Percentiles rank a stretch among this genome's conserved stretches.
Evolutionary conservation across 1,140 invertebrate species (phyloP).

Genomic region (Antheraea mylitta): DNA sequence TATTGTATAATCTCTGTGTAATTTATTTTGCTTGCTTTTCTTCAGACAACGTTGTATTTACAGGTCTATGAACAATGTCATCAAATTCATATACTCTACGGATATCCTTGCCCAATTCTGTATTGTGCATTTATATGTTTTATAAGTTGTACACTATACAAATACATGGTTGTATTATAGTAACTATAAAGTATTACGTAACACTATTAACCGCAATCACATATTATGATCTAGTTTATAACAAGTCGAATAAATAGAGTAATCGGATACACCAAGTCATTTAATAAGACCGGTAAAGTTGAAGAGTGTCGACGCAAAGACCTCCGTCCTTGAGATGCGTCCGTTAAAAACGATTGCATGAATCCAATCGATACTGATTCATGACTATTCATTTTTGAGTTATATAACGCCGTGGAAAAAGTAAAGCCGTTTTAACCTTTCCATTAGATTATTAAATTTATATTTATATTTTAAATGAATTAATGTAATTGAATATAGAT

Average conservation of each 20-base stretch:
- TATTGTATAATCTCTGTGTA: neutral
- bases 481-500: no score
- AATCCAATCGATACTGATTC: neutral
- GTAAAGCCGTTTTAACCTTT: neutral
- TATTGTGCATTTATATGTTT: neutral
- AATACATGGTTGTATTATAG: neutral
- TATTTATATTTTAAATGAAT: neutral
- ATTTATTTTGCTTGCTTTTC: no score
- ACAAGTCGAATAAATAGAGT: neutral
- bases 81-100: no score
- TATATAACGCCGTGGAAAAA: neutral
- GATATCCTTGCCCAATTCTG: neutral
- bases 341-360: neutral
- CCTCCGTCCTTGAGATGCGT: constrained; percentile 1
- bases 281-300: neutral
- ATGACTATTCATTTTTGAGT: neutral
- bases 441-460: neutral
- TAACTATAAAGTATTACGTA: neutral
- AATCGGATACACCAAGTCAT: neutral
- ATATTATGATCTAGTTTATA: neutral
- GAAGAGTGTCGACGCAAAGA: neutral
- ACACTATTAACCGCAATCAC: neutral
- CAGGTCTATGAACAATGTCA: no score
- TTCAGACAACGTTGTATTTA: no score
- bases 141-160: neutral